Evolutionary conservation across 2,888 invertebrate species (phyloP).

Genomic region (Ethmia dodecea): DNA sequence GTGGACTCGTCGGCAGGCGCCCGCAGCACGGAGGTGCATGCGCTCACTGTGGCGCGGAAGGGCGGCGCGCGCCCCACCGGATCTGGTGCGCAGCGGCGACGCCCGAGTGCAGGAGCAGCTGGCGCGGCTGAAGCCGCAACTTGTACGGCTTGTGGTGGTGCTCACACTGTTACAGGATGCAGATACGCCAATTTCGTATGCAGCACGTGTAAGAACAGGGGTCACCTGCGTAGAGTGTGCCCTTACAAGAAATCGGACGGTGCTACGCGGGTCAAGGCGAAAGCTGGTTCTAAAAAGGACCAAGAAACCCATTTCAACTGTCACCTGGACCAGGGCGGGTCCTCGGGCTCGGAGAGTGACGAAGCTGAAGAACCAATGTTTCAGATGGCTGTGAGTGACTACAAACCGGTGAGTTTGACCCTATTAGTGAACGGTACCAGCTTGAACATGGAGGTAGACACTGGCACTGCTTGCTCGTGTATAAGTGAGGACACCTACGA

Average conservation of each 20-base stretch:
- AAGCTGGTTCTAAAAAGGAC: background rate
- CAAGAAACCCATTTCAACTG: background rate
- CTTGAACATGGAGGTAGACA: slow-evolving; percentile 18
- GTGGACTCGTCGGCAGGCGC: background rate
- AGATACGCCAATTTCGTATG: background rate
- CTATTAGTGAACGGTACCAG: slow-evolving; percentile 6
- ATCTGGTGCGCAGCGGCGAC: background rate
- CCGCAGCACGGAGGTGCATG: background rate
- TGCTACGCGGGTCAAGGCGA: background rate
- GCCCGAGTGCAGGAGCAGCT: background rate
- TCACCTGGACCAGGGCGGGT: background rate
- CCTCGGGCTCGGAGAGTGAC: background rate
- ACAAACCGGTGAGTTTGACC: slow-evolving; percentile 14
- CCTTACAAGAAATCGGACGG: background rate
- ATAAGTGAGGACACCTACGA: slow-evolving; percentile 10
- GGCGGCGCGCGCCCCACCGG: background rate
- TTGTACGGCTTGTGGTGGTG: background rate
- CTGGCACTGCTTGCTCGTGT: slow-evolving; percentile 10
- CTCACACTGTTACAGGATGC: background rate
- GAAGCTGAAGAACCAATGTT: background rate
- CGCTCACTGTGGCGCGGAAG: background rate
- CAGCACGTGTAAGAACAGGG: background rate
- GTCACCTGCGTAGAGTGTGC: background rate
- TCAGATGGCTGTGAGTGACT: slow-evolving; percentile 2
- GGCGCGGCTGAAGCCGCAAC: background rate